Evolutionary conservation across 2,113 vertebrate genomes (phyloP).

Genomic region (Onychorhynchus coronatus): DNA sequence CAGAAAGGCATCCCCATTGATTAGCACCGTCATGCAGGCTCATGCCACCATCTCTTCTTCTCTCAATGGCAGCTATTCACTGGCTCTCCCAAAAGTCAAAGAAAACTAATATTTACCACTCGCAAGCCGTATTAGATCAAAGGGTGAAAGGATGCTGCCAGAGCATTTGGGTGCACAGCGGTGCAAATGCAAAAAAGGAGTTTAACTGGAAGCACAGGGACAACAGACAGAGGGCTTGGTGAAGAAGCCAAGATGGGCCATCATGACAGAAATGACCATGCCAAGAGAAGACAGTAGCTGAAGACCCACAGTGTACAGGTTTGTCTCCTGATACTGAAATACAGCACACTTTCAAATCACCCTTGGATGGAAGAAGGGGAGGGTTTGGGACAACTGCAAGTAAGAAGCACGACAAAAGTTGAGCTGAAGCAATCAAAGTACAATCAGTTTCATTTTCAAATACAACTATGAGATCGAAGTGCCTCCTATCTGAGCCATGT

Average conservation of each 20-base stretch:
- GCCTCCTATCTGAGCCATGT: not conserved
- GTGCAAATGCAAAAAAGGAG: not conserved
- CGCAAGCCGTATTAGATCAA: not conserved
- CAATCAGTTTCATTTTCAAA: not conserved
- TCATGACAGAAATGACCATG: rapidly evolving
- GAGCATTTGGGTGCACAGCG: not conserved
- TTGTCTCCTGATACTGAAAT: not conserved
- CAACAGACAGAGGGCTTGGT: rapidly evolving
- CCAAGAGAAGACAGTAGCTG: not conserved
- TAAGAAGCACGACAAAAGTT: not conserved
- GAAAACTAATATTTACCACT: not conserved
- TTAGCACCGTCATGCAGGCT: not conserved
- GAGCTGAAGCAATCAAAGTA: rapidly evolving
- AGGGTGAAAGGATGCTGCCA: not conserved
- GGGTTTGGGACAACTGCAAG: not conserved
- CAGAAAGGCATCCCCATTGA: not conserved
- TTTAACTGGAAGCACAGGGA: not conserved
- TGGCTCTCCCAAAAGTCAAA: not conserved
- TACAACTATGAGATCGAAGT: not conserved
- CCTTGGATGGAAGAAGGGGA: not conserved
- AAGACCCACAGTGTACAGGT: not conserved
- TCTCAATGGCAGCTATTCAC: not conserved
- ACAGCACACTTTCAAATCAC: not conserved
- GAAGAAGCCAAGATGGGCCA: not conserved
- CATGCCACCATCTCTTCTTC: not conserved